Conservation (phyloP, 2,113 vertebrate genomes). For the Nesoenas mayeri region DNA sequence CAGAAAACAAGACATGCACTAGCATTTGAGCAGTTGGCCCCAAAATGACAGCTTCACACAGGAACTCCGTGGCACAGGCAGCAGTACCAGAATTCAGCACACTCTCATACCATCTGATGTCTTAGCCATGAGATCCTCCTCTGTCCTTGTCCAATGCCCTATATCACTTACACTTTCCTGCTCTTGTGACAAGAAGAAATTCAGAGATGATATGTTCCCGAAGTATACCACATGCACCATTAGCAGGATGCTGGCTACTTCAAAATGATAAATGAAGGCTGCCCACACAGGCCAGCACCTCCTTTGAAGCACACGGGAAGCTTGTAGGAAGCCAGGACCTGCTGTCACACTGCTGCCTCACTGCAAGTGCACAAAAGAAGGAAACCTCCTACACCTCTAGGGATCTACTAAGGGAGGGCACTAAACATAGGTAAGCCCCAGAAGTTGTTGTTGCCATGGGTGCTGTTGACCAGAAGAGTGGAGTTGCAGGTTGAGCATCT, state of each 20-base stretch:
- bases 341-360: not conserved
- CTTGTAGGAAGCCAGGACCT: not conserved
- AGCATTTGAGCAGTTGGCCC: not conserved
- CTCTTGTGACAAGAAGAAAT: not conserved
- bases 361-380: not conserved
- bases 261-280: not conserved
- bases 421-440: not conserved
- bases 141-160: not conserved
- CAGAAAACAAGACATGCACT: not conserved
- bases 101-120: not conserved
- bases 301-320: not conserved
- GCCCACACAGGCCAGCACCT: not conserved
- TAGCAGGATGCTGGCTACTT: not conserved
- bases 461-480: not conserved
- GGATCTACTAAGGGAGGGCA: not conserved
- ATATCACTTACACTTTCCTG: not conserved
- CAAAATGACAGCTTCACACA: not conserved
- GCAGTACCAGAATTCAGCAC: not conserved
- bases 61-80: not conserved
- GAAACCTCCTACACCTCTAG: not conserved
- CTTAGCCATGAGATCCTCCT: not conserved
- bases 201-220: not conserved
- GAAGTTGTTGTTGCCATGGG: not conserved
- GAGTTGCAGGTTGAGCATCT: not conserved
- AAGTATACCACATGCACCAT: accelerated